These are phyloP conservation scores for Pipistrellus nathusii DNA, from an alignment of 2,797 vertebrate genomes.

Conservation along the genomic window DNA sequence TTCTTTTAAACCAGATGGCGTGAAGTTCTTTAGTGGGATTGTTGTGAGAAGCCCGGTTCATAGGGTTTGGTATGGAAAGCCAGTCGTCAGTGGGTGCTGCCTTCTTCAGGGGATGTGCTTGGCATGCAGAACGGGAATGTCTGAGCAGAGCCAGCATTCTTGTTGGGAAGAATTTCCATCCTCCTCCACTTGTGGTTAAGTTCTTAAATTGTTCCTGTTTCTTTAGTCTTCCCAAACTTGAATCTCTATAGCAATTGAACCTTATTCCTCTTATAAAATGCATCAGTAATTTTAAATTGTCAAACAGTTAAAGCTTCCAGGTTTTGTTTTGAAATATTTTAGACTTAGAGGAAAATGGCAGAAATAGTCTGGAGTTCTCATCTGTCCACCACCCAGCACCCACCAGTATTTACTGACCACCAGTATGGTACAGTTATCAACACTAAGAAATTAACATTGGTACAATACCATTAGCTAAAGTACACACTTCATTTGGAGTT, in stretches of 20 bases:
- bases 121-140: constrained; percentile 84
- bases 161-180: constrained; percentile 72
- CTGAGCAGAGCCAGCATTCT: constrained; percentile 82
- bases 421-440: not conserved
- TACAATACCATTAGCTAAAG: not conserved
- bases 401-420: not conserved
- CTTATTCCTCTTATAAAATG: constrained; percentile 12
- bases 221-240: constrained; percentile 71
- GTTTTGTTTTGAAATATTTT: constrained; percentile 46
- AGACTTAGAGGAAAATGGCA: constrained; percentile 35
- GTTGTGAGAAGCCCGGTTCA: constrained; percentile 29
- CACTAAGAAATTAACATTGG: not conserved
- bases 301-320: not conserved
- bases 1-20: constrained; percentile 3
- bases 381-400: not conserved
- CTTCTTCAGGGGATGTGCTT: constrained; percentile 82
- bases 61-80: constrained; percentile 77
- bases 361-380: not conserved
- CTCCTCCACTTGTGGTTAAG: constrained; percentile 55
- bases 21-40: not conserved
- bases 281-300: not conserved
- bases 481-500: not conserved
- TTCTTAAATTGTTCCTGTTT: constrained; percentile 63
- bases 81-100: constrained; percentile 73
- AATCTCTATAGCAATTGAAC: constrained; percentile 31